These are phyloP conservation scores for Sminthopsis crassicaudata DNA, from an alignment of 2,113 vertebrate species.

Conservation along the genomic window DNA sequence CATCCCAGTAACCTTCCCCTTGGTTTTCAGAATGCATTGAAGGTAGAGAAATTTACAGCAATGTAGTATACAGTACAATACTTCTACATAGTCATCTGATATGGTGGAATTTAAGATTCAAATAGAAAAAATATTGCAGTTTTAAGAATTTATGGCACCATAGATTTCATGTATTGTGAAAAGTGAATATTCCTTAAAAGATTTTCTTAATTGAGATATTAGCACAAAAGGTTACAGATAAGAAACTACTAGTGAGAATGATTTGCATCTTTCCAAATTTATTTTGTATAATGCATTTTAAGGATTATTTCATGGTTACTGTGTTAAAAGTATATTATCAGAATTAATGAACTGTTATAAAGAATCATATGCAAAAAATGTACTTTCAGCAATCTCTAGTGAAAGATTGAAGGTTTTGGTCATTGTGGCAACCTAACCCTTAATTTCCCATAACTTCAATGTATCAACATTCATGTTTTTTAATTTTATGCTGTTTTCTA, in stretches of 20 bases:
- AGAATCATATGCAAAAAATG: not conserved
- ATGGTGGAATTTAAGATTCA: not conserved
- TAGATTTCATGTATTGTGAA: not conserved
- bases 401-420: not conserved
- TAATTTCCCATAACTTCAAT: not conserved
- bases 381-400: not conserved
- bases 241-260: not conserved
- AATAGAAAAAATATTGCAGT: not conserved
- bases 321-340: not conserved
- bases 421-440: not conserved
- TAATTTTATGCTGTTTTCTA: not conserved
- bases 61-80: too few relatives aligned
- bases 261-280: not conserved
- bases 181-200: not conserved
- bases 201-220: not conserved
- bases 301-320: not conserved
- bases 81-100: too few relatives aligned
- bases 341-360: not conserved
- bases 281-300: not conserved
- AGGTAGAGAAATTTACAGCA: too few relatives aligned
- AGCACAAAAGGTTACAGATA: not conserved
- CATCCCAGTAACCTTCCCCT: too few relatives aligned
- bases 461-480: not conserved
- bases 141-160: not conserved
- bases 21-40: too few relatives aligned